Base-by-base conservation (phyloP, 2,888 invertebrate species). In the Lysandra coridon region DNA sequence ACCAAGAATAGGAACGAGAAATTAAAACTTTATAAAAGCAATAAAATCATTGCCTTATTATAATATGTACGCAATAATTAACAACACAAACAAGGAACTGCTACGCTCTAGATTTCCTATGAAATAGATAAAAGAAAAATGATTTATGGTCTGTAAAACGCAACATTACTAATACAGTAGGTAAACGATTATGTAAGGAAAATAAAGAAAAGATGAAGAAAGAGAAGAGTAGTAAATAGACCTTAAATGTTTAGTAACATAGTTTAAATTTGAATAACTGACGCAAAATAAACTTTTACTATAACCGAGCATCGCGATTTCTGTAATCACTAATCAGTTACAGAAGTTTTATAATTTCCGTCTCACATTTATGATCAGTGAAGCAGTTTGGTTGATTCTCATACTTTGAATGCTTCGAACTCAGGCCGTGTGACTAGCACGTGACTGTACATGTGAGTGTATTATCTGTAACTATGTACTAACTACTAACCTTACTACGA, bases 91-190 rank as follows among this genome's bases (percentile, higher is more conserved):
- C 69, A 69, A 69, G 69, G 69, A 69, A 69, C 30, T 69, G 69
- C 4, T 69, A 4, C 12, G 64, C 64, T 69, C 69, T 69, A 69
- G 69, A 69, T 69, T 69, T 69, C 33, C 69, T 33, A 69, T 33
- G 69, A 69, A 69, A 69, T 69, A 69, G 69, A 69, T 30, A 69
- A 69, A 69, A 69, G 73, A 73, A 73, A 73, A 73, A 44, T n/a
- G 40, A 44, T 44, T 74, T 44, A 74, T 74, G 74, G 7, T 44
- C 44, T 12, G 23, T 75, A 75, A 75, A 69, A 49, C 10, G 49
- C 44, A 74, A 74, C 49, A 10, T 10, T 14, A 75, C 17, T 49
- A 10, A 44, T 75, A 23, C 23, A 75, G 75, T 75, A 30, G 53
- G 75, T 75, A 30, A 53, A 12, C 53, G 12, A 75, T 75, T 53